Conservation (phyloP, 2,888 invertebrate species). For the Taenaris catops region DNA sequence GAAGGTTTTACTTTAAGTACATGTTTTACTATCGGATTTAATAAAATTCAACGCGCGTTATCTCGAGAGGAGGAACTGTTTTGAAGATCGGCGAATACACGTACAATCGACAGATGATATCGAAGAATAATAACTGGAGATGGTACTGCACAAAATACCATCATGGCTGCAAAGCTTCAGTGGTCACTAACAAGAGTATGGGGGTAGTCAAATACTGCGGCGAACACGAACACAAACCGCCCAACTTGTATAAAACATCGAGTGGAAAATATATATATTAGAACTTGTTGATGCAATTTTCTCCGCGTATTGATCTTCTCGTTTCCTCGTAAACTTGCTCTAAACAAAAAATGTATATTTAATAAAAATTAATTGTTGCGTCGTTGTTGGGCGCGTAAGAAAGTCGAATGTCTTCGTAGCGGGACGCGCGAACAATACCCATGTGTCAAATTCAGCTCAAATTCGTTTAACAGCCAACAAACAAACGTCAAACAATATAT, state of each 20-base stretch:
- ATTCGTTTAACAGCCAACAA: too few relatives aligned
- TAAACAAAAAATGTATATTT: too few relatives aligned
- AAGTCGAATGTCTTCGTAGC: too few relatives aligned
- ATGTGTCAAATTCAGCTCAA: too few relatives aligned
- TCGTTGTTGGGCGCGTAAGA: too few relatives aligned
- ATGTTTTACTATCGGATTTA: conserved; percentile 54
- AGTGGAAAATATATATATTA: conserved; percentile 9
- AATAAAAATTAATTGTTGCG: too few relatives aligned
- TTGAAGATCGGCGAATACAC: conserved; percentile 14
- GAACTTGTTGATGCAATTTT: too few relatives aligned
- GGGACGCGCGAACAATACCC: too few relatives aligned
- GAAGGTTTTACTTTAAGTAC: conserved; percentile 44
- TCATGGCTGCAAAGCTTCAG: conserved; percentile 26
- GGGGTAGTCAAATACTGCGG: conserved; percentile 15
- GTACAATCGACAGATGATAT: conserved; percentile 17
- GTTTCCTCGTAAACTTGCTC: too few relatives aligned
- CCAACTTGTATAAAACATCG: conserved; percentile 8
- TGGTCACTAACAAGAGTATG: conserved; percentile 22
- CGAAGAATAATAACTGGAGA: conserved; percentile 11
- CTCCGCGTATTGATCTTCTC: too few relatives aligned
- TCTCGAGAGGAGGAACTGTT: conserved; percentile 10
- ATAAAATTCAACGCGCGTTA: conserved; percentile 49
- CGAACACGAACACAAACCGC: conserved; percentile 24
- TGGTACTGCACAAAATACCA: conserved; percentile 35
- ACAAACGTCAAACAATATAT: too few relatives aligned